Evolutionary conservation across 2,113 vertebrate genomes (phyloP).

Genomic region (Nothocercus nigrocapillus): DNA sequence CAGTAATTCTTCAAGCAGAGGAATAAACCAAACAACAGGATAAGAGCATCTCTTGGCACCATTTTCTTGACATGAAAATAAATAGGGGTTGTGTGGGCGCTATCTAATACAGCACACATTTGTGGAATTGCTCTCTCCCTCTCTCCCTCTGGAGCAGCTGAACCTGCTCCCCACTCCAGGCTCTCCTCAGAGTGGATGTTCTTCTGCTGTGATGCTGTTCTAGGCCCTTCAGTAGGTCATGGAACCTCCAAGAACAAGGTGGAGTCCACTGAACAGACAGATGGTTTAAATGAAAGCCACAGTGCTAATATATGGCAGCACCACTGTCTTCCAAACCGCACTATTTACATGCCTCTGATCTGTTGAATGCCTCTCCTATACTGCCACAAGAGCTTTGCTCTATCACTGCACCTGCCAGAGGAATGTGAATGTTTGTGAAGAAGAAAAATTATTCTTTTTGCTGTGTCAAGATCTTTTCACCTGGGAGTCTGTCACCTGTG

Average conservation of each 20-base stretch:
- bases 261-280: not conserved
- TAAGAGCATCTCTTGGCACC: not conserved
- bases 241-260: not conserved
- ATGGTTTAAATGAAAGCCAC: not conserved
- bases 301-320: not conserved
- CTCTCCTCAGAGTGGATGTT: not conserved
- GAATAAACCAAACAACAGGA: not conserved
- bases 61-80: not conserved
- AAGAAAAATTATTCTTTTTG: not conserved
- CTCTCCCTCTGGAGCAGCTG: not conserved
- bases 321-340: not conserved
- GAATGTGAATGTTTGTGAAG: accelerated
- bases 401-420: not conserved
- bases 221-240: not conserved
- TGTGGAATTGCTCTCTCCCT: not conserved
- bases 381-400: not conserved
- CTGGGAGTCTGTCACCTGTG: not conserved
- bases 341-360: not conserved
- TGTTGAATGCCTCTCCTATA: not conserved
- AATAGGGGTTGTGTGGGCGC: not conserved
- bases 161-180: not conserved
- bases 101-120: not conserved
- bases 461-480: not conserved
- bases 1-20: not conserved
- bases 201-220: not conserved